These are phyloP conservation scores for Zhengitettix transpicula DNA, from an alignment of 2,888 invertebrate genomes.

Conservation along the genomic window DNA sequence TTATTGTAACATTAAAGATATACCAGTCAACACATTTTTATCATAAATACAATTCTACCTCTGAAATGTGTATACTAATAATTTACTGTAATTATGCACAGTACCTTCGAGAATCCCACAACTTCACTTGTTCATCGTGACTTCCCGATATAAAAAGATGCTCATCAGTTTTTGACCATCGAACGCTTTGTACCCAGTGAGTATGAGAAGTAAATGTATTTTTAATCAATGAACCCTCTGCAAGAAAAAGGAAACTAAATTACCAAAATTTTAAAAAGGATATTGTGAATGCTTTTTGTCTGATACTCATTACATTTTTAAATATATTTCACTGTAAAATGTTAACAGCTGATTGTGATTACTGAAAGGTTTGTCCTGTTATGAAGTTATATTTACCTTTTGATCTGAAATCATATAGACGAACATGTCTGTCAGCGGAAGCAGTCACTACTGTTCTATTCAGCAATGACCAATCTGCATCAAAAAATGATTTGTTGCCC, in stretches of 20 bases:
- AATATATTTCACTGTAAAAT: too few relatives aligned
- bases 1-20: too few relatives aligned
- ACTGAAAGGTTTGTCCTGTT: too few relatives aligned
- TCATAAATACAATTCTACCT: too few relatives aligned
- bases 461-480: slow-evolving; percentile 64
- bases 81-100: too few relatives aligned
- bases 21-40: too few relatives aligned
- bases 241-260: slow-evolving; percentile 17
- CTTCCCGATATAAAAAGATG: slow-evolving; percentile 83
- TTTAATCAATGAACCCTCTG: slow-evolving; percentile 77
- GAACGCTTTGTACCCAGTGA: slow-evolving; percentile 81
- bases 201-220: slow-evolving; percentile 74
- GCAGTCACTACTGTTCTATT: slow-evolving; percentile 62
- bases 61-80: too few relatives aligned
- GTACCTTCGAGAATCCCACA: slow-evolving; percentile 90
- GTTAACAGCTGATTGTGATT: too few relatives aligned
- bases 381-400: slow-evolving; percentile 37
- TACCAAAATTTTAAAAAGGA: too few relatives aligned
- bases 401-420: slow-evolving; percentile 83
- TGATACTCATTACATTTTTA: too few relatives aligned
- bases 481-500: slow-evolving; percentile 83
- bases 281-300: too few relatives aligned
- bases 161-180: slow-evolving; percentile 72
- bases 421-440: slow-evolving; percentile 78
- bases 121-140: slow-evolving; percentile 77